Base-by-base conservation (phyloP, 2,888 invertebrate genomes). In the Phrixothrix hirtus region DNA sequence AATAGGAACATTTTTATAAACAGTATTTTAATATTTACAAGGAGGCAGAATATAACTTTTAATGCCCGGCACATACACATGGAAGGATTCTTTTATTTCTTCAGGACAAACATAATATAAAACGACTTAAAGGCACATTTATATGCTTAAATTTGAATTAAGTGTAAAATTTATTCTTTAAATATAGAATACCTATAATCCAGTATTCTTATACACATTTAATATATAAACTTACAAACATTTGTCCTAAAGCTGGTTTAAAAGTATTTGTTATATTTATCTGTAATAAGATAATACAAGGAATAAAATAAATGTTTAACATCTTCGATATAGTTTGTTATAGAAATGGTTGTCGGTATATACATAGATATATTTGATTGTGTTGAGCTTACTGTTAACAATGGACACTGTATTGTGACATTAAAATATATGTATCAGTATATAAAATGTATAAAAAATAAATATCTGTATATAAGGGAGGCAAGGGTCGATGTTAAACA, bases 401-500 rank as follows among this genome's bases (percentile, higher is more conserved):
- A 49, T 49, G 49, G 48, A 49, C 49, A 45, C 38, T 50, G 37
- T 51, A 46, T 27, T 57, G 41, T 51, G 44, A 50, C 49, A 48
- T 53, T 46, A 55, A 36, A 58, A 54, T 50, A 56, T 49, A 41
- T 39, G 49, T 21, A 21, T 7, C 21, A 51, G 45, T 44, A 55
- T 50, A 36, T 58, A 59, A 61, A 58, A 59, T 63, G 63, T 68
- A 69, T 71, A 71, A 70, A 70, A 73, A 72, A 70, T 68, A 70
- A 67, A 63, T 59, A 54, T 64, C 53, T 59, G 48, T 49, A 60
- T 62, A 53, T 62, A 52, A 59, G n/a, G 49, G 60, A 68, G 68
- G 68, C 68, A 66, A 66, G 65, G 62, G 61, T 71, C 69, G 73
- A 73, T 73, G 73, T 73, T 73, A 73, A 73, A 73, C 72, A 73